phyloP scores from a whole-genome alignment of 2,797 vertebrate genomes.

The Aulostomus chinensis region DNA sequence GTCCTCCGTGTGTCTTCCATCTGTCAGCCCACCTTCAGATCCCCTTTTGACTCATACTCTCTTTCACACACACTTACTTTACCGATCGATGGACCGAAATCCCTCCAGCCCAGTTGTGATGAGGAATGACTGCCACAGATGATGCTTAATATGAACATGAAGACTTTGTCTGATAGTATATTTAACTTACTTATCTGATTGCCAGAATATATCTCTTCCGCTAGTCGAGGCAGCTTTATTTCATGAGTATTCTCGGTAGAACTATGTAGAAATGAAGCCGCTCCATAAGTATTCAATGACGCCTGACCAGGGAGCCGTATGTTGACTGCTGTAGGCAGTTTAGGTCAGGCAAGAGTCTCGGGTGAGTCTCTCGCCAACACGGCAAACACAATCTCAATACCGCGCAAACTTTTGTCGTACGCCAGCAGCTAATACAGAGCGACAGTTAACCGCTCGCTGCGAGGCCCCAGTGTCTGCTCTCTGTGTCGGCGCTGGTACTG shows the following conservation, averaged over 20 bases:
- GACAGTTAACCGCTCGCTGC: slow-evolving; percentile 40
- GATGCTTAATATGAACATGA: slow-evolving; percentile 50
- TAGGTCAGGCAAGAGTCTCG: slow-evolving; percentile 51
- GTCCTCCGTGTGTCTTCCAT: slow-evolving; percentile 57
- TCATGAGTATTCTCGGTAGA: slow-evolving; percentile 64
- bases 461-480: slow-evolving; percentile 43
- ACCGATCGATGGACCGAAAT: slow-evolving; percentile 64
- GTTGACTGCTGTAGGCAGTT: slow-evolving; percentile 49
- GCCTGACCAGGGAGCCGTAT: slow-evolving; percentile 35
- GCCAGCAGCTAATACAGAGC: slow-evolving; percentile 40
- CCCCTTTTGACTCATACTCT: slow-evolving; percentile 71
- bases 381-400: slow-evolving; percentile 28
- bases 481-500: slow-evolving; percentile 30
- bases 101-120: slow-evolving; percentile 65
- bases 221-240: slow-evolving; percentile 46
- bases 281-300: slow-evolving; percentile 17
- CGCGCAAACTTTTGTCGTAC: slow-evolving; percentile 29
- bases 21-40: slow-evolving; percentile 73
- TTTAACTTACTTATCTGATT: slow-evolving; percentile 46
- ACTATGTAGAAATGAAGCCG: slow-evolving; percentile 32
- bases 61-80: slow-evolving; percentile 55
- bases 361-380: slow-evolving; percentile 26
- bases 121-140: slow-evolving; percentile 56
- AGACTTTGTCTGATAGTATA: slow-evolving; percentile 49
- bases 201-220: slow-evolving; percentile 50